Evolutionary conservation across 1,140 invertebrate genomes (phyloP).

Genomic region (Drosophila kohkoa): DNA sequence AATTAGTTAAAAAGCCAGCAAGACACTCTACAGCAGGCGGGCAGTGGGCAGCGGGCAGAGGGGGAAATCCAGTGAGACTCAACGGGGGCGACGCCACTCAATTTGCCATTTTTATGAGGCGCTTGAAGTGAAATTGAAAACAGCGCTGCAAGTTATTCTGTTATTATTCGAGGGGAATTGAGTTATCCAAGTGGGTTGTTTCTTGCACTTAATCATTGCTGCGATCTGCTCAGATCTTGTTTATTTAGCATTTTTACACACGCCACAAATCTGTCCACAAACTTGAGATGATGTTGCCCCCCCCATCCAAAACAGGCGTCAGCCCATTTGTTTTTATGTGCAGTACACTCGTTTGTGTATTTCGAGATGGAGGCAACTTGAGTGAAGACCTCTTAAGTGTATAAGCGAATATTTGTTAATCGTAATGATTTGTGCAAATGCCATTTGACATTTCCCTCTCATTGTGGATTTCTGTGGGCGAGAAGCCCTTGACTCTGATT

Average conservation of each 20-base stretch:
- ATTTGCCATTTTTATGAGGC: slow-evolving; percentile 82
- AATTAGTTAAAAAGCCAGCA: slow-evolving; percentile 71
- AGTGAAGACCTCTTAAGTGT: slow-evolving; percentile 25
- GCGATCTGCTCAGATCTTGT: slow-evolving; percentile 28
- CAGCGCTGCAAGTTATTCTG: slow-evolving; percentile 46
- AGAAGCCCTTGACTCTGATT: slow-evolving; percentile 43
- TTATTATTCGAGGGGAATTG: slow-evolving; percentile 39
- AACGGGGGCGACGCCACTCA: slow-evolving; percentile 80
- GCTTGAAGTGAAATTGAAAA: slow-evolving; percentile 72
- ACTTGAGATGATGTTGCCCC: slow-evolving; percentile 8
- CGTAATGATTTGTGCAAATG: slow-evolving; percentile 82
- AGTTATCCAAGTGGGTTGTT: slow-evolving; percentile 51
- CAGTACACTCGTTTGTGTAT: background rate
- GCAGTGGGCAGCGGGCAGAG: background rate
- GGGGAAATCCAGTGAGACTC: slow-evolving; percentile 30
- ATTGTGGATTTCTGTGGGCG: slow-evolving; percentile 5
- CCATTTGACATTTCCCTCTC: slow-evolving; percentile 66
- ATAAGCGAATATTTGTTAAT: slow-evolving; percentile 69
- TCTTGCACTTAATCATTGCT: slow-evolving; percentile 50
- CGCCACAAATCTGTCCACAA: slow-evolving; percentile 59
- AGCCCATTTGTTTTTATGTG: slow-evolving; percentile 46
- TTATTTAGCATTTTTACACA: slow-evolving; percentile 59
- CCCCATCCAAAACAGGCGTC: slow-evolving; percentile 14
- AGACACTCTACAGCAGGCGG: slow-evolving; percentile 9
- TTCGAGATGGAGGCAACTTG: background rate